These are phyloP conservation scores for Rhincodon typus DNA, from an alignment of 2,797 vertebrate species.

Conservation along the genomic window DNA sequence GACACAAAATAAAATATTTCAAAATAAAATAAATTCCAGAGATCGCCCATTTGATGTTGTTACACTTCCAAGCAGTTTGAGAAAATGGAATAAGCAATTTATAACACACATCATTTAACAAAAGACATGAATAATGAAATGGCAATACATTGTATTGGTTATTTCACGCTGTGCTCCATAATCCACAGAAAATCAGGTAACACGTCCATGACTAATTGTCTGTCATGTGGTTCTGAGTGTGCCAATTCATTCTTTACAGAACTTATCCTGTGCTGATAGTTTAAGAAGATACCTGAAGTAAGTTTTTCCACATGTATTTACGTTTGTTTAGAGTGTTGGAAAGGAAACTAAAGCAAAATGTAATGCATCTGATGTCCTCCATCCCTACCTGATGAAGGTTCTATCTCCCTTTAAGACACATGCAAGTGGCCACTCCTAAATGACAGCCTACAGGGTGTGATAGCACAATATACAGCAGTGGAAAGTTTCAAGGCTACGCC, in stretches of 20 bases:
- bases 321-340: background rate
- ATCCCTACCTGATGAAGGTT: background rate
- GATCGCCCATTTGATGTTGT: no score
- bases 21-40: background rate
- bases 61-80: background rate
- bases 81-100: background rate
- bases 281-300: background rate
- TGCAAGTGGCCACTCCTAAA: background rate
- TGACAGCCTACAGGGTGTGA: background rate
- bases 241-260: background rate
- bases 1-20: background rate
- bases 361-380: background rate
- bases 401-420: background rate
- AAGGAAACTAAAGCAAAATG: background rate
- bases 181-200: background rate
- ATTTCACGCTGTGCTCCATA: background rate
- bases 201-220: background rate
- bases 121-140: background rate
- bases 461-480: background rate
- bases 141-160: background rate
- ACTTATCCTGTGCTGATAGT: background rate
- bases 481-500: background rate
- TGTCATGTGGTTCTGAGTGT: background rate
- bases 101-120: background rate
- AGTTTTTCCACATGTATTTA: background rate